Percentiles rank a stretch among this genome's conserved stretches.
These are phyloP conservation scores for Melanotaenia trifasciata DNA, from an alignment of 2,797 vertebrate genomes.

Conservation along the genomic window DNA sequence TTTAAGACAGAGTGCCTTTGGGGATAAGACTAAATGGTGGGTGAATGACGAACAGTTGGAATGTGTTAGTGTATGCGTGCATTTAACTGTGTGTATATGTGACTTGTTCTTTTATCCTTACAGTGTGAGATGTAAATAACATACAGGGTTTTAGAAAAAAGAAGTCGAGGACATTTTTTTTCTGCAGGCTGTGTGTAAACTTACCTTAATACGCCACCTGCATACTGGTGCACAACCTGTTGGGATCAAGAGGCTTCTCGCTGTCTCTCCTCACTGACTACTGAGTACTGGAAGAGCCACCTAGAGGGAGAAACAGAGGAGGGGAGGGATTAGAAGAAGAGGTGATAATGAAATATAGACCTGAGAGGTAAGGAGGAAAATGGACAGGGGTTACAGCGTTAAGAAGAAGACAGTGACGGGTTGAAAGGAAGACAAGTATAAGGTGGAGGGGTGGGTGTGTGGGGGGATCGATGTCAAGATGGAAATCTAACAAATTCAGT, in stretches of 20 bases:
- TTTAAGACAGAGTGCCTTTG: conserved; percentile 80
- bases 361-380: conserved; percentile 31
- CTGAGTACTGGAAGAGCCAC: conserved; percentile 71
- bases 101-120: conserved; percentile 60
- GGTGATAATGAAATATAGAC: conserved; percentile 60
- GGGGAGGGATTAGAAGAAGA: conserved; percentile 44
- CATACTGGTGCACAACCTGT: conserved; percentile 95
- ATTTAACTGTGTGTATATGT: conserved; percentile 54
- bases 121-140: conserved; percentile 57
- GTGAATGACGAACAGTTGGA: conserved; percentile 81
- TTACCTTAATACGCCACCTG: conserved; percentile 98
- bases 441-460: not conserved
- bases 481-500: conserved; percentile 93
- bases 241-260: conserved; percentile 85
- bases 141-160: conserved; percentile 25
- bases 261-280: conserved; percentile 84
- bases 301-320: conserved; percentile 79
- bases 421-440: conserved; percentile 31
- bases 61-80: conserved; percentile 68
- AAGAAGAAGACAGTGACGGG: conserved; percentile 43
- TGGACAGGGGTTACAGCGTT: conserved; percentile 28
- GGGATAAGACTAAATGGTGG: conserved; percentile 83
- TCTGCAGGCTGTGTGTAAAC: conserved; percentile 40
- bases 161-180: conserved; percentile 3
- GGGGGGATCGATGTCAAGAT: conserved; percentile 56